phyloP scores from a whole-genome alignment of 2,888 invertebrate genomes.

The Apocheima hispidaria region DNA sequence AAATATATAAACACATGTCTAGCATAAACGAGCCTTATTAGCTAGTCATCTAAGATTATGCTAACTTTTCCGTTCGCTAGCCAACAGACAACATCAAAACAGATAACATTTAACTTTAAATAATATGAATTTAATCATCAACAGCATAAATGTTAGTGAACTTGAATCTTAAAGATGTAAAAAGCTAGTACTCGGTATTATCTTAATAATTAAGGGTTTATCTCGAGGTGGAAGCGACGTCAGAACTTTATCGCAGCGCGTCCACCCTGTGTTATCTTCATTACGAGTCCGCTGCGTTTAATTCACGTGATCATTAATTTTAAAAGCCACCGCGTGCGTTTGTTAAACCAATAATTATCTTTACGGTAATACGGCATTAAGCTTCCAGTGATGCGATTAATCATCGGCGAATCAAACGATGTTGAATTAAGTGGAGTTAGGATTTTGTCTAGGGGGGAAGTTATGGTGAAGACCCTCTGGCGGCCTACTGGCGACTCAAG shows the following conservation, averaged over 20 bases:
- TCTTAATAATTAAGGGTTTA: conserved; percentile 81
- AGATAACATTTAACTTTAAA: not conserved
- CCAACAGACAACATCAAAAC: not conserved
- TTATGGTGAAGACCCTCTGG: too few species aligned
- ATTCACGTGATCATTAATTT: conserved; percentile 82
- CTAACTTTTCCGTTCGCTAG: too few species aligned
- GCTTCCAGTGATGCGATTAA: conserved; percentile 67
- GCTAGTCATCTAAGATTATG: too few species aligned
- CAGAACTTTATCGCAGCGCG: conserved; percentile 75
- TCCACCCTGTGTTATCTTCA: conserved; percentile 80
- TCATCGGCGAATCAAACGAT: conserved; percentile 75
- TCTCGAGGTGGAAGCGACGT: conserved; percentile 75
- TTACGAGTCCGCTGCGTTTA: conserved; percentile 76
- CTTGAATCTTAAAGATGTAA: conserved; percentile 38
- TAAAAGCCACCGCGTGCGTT: conserved; percentile 74
- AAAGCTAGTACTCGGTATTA: conserved; percentile 64
- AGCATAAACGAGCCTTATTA: too few species aligned
- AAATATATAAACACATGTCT: too few species aligned
- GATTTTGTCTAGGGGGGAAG: not conserved
- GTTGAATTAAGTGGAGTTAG: conserved; percentile 43
- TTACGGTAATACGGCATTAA: conserved; percentile 65
- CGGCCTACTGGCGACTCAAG: too few species aligned
- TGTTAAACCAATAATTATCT: conserved; percentile 78
- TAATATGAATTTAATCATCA: not conserved
- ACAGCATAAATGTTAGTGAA: conserved; percentile 11